Base-by-base conservation (phyloP, 2,113 vertebrate species). In the Dolichallabes microphthalmus region DNA sequence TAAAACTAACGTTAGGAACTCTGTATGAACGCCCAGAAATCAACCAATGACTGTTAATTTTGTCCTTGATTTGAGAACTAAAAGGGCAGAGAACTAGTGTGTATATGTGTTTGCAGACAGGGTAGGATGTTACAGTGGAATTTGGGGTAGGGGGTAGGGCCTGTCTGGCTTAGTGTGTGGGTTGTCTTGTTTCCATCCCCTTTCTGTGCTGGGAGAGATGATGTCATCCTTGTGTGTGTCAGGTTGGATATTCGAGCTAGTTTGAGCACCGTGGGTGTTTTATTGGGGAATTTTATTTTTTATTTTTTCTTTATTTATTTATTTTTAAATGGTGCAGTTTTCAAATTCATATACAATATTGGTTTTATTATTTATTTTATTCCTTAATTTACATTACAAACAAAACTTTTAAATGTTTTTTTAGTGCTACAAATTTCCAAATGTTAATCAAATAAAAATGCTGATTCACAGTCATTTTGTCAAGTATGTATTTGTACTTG, bases 191-290 rank as follows among this genome's bases (percentile, higher is more conserved):
- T 78, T 63, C 66, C 58, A 55, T 85, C 45, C 57, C 45, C 73
- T 77, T 77, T 84, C 73, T 77, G 69, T 53, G 35, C 68, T 82
- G 50, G 32, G 68, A 82, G 79, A 86, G 58, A 86, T 86, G 85
- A 85, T 80, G 84, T 85, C 84, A 85, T 85, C n/a, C 14, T 0
- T 85, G 83, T 68, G 71, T 84, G 82, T 50, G 53, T 76, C 60
- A 53, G 73, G 60, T 19, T 35, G 55, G 60, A 35, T 84, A 68
- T 85, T 78, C 19, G 61, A 78, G 83, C 60, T 78, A 55, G 83
- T 74, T 77, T 52, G 82, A 66, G 73, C 30, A 35, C 35, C 52
- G 35, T 73, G 71, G 10, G 13, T 17, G 66, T 63, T 77, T 45
- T 52, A 77, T 55, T 76, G 17, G 73, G 60, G 57, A 61, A 76